Evolutionary conservation across 2,797 vertebrate species (phyloP).

Genomic region (Anguilla pacifica): DNA sequence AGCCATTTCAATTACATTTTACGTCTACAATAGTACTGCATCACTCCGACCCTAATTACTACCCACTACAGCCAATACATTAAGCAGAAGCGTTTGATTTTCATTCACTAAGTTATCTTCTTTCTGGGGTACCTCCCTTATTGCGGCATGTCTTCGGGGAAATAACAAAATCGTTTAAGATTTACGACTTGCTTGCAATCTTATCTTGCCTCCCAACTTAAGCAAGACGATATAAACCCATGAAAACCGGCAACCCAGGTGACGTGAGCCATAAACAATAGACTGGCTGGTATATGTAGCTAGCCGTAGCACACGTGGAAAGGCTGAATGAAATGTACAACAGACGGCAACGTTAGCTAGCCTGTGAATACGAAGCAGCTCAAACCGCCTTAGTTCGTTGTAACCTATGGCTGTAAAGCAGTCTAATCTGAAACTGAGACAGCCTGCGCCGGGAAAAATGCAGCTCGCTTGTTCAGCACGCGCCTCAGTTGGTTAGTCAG

Average conservation of each 20-base stretch:
- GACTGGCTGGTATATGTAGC: not conserved
- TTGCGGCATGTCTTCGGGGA: not conserved
- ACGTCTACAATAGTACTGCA: not conserved
- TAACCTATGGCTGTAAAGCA: not conserved
- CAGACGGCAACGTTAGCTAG: not conserved
- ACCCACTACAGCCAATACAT: not conserved
- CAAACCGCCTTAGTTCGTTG: not conserved
- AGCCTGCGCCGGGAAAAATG: not conserved
- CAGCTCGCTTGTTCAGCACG: not conserved
- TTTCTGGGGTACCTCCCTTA: not conserved
- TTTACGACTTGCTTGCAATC: not conserved
- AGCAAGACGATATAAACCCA: not conserved
- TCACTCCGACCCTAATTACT: not conserved
- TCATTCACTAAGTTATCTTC: not conserved
- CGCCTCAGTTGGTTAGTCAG: not conserved
- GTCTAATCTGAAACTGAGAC: not conserved
- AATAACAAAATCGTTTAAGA: not conserved
- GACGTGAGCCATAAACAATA: not conserved
- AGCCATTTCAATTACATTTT: not conserved
- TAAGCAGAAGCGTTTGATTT: not conserved
- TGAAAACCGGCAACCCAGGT: not conserved
- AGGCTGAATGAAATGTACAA: not conserved
- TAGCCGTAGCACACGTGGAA: not conserved
- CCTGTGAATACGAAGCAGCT: not conserved
- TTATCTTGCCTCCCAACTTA: not conserved